A percentile compares a stretch with the other conserved stretches of the same genome.
These are phyloP conservation scores for Hofmannophila pseudospretella DNA, from an alignment of 2,888 invertebrate genomes.

Conservation along the genomic window DNA sequence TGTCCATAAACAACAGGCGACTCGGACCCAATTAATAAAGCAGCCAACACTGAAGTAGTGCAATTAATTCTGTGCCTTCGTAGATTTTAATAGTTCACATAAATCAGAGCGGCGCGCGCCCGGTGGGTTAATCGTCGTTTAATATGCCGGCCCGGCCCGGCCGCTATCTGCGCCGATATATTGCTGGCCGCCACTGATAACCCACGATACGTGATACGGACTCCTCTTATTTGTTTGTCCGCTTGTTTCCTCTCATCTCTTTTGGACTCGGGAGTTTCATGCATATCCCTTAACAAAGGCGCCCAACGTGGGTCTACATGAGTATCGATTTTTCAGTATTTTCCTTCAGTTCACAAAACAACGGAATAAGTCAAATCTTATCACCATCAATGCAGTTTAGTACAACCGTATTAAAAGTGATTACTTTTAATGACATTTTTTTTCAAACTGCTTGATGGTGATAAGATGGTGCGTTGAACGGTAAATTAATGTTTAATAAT, in stretches of 20 bases:
- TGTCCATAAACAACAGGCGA: conserved; percentile 73
- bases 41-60: conserved; percentile 71
- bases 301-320: not conserved
- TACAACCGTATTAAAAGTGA: too few species aligned
- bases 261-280: conserved; percentile 4
- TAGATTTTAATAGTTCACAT: conserved; percentile 77
- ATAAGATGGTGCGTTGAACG: too few species aligned
- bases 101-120: conserved; percentile 58
- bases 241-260: conserved; percentile 22
- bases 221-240: conserved; percentile 22
- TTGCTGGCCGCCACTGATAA: conserved; percentile 35
- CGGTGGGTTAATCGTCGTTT: conserved; percentile 76
- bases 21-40: conserved; percentile 75
- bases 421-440: too few species aligned
- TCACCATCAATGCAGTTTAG: too few species aligned
- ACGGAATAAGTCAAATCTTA: too few species aligned
- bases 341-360: too few species aligned
- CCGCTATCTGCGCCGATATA: conserved; percentile 32
- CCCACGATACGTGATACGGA: conserved; percentile 41
- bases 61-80: conserved; percentile 77
- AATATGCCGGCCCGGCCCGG: conserved; percentile 58
- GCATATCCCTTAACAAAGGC: too few species aligned
- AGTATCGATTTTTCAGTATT: conserved; percentile 2
- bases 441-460: too few species aligned
- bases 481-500: too few species aligned